Percentiles rank a stretch among this genome's conserved stretches.
Conservation (phyloP, 1,140 invertebrate species). For the Agrilus planipennis region DNA sequence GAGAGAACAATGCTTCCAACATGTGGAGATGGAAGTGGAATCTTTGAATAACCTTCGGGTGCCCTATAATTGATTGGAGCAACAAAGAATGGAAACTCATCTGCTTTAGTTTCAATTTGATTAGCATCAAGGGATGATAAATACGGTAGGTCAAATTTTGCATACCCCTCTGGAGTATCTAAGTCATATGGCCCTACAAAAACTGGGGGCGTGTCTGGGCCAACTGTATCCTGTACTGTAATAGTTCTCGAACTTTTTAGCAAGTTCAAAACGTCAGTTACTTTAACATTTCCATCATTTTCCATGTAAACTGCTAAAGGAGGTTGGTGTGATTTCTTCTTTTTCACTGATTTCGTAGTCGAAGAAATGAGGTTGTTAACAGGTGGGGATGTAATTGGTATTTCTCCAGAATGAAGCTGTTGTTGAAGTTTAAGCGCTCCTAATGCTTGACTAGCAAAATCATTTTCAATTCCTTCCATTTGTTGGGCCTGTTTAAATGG, state of each 20-base stretch:
- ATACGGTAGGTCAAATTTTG: conserved; percentile 72
- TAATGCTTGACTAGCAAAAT: conserved; percentile 5
- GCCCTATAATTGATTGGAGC: conserved; percentile 71
- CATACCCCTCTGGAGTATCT: conserved; percentile 53
- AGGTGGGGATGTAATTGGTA: neutral
- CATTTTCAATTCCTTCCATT: neutral
- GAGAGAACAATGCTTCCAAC: conserved; percentile 70
- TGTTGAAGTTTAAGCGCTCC: conserved; percentile 1
- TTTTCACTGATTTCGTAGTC: conserved; percentile 35
- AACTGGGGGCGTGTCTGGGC: conserved; percentile 52
- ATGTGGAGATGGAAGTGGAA: conserved; percentile 70
- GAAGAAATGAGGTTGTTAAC: neutral
- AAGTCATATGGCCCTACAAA: conserved; percentile 69
- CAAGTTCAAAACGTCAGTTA: conserved; percentile 54
- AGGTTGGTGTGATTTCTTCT: conserved; percentile 62
- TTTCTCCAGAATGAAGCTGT: neutral
- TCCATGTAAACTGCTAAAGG: conserved; percentile 67
- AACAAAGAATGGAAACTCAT: conserved; percentile 68
- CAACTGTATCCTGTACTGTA: conserved; percentile 59
- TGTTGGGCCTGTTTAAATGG: conserved; percentile 4
- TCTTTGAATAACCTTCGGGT: conserved; percentile 67
- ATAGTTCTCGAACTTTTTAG: conserved; percentile 60
- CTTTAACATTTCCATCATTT: conserved; percentile 33
- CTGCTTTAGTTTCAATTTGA: conserved; percentile 56
- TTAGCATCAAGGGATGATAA: conserved; percentile 59